Conservation (phyloP, 2,113 vertebrate genomes). For the Sakesphorus luctuosus region DNA sequence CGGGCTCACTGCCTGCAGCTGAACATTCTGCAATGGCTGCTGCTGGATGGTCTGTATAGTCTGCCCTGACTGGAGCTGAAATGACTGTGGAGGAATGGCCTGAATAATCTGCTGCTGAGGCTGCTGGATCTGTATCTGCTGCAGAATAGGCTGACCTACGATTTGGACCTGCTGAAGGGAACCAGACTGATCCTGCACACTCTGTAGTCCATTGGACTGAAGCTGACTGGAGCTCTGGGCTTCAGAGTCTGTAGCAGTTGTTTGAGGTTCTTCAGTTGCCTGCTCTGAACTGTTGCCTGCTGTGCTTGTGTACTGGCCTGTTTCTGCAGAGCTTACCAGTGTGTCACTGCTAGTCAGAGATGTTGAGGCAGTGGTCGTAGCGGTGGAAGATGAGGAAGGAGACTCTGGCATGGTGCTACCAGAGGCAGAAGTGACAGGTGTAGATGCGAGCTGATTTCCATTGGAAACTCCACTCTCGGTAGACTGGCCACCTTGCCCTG, state of each 20-base stretch:
- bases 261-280: constrained; percentile 81
- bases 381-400: constrained; percentile 76
- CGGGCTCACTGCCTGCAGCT: constrained; percentile 91
- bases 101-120: constrained; percentile 87
- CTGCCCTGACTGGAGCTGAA: constrained; percentile 91
- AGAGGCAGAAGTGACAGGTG: constrained; percentile 78
- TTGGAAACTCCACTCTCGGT: constrained; percentile 90
- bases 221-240: constrained; percentile 81
- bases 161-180: constrained; percentile 95
- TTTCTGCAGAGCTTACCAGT: constrained; percentile 80
- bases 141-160: constrained; percentile 92
- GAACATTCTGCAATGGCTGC: constrained; percentile 86
- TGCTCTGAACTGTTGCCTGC: constrained; percentile 77
- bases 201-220: constrained; percentile 93
- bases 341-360: constrained; percentile 81
- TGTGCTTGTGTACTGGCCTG: constrained; percentile 81
- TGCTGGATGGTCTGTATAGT: constrained; percentile 90
- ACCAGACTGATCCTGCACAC: constrained; percentile 80
- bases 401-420: constrained; percentile 81
- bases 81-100: constrained; percentile 85
- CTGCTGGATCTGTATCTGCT: constrained; percentile 94
- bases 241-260: constrained; percentile 79
- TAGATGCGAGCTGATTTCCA: constrained; percentile 86
- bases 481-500: constrained; percentile 88
- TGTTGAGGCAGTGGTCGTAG: constrained; percentile 78